Percentiles rank a stretch among this genome's conserved stretches.
Conservation (phyloP, 2,113 vertebrate genomes). For the Gnathonemus echidnorhynchus region DNA sequence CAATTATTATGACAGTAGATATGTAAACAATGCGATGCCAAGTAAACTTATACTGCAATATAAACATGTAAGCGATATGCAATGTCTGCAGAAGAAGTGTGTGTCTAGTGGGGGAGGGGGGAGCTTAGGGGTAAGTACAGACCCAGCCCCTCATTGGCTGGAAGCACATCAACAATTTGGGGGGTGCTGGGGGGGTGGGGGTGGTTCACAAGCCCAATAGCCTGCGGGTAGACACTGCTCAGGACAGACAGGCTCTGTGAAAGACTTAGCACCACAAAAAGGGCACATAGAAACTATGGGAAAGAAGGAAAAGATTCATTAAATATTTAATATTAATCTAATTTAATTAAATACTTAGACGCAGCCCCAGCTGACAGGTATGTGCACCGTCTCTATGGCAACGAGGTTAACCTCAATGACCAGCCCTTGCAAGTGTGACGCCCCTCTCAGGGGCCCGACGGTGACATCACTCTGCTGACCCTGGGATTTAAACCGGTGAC, state of each 20-base stretch:
- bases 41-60: background rate
- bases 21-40: background rate
- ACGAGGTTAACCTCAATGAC: no score
- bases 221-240: background rate
- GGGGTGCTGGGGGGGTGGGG: background rate
- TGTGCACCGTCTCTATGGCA: background rate
- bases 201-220: background rate
- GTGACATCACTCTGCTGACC: background rate
- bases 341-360: background rate
- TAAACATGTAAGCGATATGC: background rate
- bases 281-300: background rate
- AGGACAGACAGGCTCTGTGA: background rate
- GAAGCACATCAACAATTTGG: background rate
- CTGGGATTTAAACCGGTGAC: background rate
- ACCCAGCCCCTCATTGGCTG: background rate
- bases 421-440: background rate
- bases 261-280: background rate
- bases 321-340: background rate
- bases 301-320: background rate
- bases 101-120: background rate
- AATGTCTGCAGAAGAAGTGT: background rate
- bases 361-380: background rate
- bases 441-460: no score
- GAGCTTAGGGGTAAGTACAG: background rate
- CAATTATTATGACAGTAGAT: background rate